phyloP scores from a whole-genome alignment of 2,888 invertebrate species.

The Scaeva pyrastri region DNA sequence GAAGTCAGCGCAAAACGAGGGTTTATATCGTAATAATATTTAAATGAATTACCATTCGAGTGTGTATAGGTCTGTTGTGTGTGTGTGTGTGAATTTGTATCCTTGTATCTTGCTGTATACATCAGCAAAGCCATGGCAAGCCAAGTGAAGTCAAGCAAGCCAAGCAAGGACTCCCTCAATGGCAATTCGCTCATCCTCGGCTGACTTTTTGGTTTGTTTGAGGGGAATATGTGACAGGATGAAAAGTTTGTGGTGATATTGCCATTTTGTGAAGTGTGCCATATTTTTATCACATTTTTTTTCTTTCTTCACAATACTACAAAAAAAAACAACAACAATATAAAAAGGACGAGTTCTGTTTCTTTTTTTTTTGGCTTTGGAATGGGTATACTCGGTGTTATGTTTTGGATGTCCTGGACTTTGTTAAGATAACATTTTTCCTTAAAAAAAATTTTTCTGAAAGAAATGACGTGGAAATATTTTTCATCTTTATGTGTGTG shows the following conservation, averaged over 20 bases:
- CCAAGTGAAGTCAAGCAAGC: too few species aligned
- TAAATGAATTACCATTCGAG: slow-evolving; percentile 73
- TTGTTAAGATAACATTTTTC: slow-evolving; percentile 63
- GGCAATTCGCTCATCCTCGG: slow-evolving; percentile 20
- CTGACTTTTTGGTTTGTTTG: slow-evolving; percentile 1
- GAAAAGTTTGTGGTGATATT: slow-evolving; percentile 69
- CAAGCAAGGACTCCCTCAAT: slow-evolving; percentile 46
- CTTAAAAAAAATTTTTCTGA: not conserved
- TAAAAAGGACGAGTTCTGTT: not conserved
- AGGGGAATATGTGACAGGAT: slow-evolving; percentile 39
- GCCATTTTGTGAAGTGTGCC: slow-evolving; percentile 64
- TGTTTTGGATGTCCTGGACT: slow-evolving; percentile 69
- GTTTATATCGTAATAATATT: slow-evolving; percentile 72
- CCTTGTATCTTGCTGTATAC: not conserved
- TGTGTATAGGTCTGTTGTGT: slow-evolving; percentile 20
- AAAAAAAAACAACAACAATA: not conserved
- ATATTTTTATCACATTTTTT: slow-evolving; percentile 30
- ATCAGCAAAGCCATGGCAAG: not conserved
- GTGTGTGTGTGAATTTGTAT: too few species aligned
- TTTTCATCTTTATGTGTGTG: slow-evolving; percentile 61
- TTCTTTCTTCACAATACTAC: too few species aligned
- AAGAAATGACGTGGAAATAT: slow-evolving; percentile 69
- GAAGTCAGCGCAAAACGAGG: slow-evolving; percentile 45
- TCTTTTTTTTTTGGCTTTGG: not conserved
- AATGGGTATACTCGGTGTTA: slow-evolving; percentile 8